phyloP scores from a whole-genome alignment of 2,113 vertebrate species.

The Oriolus oriolus region DNA sequence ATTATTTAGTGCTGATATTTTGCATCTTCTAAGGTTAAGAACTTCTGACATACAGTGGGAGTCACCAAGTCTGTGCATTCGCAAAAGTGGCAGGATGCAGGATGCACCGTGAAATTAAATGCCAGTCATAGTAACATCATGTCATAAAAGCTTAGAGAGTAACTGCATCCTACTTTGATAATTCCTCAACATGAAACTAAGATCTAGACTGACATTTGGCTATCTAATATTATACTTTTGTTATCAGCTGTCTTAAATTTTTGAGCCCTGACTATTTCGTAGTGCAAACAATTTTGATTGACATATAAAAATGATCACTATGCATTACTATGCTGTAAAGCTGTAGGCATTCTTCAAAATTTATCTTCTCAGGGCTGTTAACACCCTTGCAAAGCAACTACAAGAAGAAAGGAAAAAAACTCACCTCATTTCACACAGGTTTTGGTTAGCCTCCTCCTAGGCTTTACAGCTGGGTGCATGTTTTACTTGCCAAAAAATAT shows the following conservation, averaged over 20 bases:
- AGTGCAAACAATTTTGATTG: not conserved
- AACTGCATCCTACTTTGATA: constrained; percentile 30
- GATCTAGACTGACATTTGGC: not conserved
- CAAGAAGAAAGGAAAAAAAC: not conserved
- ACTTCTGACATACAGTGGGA: not conserved
- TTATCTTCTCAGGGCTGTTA: not conserved
- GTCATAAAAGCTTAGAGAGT: constrained; percentile 41
- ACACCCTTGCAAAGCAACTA: not conserved
- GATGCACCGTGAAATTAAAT: not conserved
- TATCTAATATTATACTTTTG: not conserved
- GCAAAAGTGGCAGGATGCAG: not conserved
- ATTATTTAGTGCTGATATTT: not conserved
- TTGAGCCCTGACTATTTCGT: not conserved
- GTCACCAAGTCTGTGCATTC: not conserved
- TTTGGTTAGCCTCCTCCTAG: not conserved
- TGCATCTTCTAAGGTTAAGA: not conserved
- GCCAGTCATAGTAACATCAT: not conserved
- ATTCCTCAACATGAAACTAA: not conserved
- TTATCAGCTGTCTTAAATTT: not conserved
- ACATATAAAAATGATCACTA: not conserved
- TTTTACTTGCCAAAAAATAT: not conserved
- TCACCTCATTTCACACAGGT: not conserved
- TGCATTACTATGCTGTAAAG: not conserved
- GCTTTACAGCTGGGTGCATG: not conserved
- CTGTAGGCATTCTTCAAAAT: not conserved